phyloP scores from a whole-genome alignment of 2,888 invertebrate genomes.

The Theristus sp. region DNA sequence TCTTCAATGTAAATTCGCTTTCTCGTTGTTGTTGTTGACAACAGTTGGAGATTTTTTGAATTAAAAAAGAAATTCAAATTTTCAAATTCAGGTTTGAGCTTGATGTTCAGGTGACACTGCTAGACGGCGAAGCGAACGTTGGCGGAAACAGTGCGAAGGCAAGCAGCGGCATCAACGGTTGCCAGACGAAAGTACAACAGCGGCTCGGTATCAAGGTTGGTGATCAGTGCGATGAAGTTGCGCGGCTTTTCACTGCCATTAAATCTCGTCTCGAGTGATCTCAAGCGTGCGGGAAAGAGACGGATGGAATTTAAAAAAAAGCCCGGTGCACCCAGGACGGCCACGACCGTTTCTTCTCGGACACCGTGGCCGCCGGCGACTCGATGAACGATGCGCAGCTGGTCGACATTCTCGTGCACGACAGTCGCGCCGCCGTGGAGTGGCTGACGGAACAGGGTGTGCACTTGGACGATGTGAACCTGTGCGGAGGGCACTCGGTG shows the following conservation, averaged over 20 bases:
- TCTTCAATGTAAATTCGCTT: background rate
- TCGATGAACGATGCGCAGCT: constrained; percentile 20
- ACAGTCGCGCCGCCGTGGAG: background rate
- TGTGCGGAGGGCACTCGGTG: constrained; percentile 27
- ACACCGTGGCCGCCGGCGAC: constrained; percentile 26
- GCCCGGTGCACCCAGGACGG: background rate
- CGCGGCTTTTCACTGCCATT: background rate
- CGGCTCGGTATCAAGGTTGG: constrained; percentile 12
- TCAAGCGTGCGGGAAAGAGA: too few species aligned
- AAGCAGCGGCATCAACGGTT: constrained; percentile 23
- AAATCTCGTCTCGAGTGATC: background rate
- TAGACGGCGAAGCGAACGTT: constrained; percentile 20
- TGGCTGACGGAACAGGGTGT: constrained; percentile 17
- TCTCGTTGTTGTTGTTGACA: too few species aligned
- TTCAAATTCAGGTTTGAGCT: too few species aligned
- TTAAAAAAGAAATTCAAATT: too few species aligned
- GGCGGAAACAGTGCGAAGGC: constrained; percentile 28
- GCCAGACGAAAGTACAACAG: constrained; percentile 19
- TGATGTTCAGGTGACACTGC: background rate
- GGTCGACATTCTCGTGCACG: constrained; percentile 20
- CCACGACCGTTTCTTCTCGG: constrained; percentile 15
- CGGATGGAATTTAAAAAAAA: too few species aligned
- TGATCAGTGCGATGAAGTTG: constrained; percentile 3
- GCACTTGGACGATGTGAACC: constrained; percentile 22
- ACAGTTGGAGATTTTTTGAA: too few species aligned